Conservation (phyloP, 2,888 invertebrate genomes). For the Hirtodrosophila confusa region DNA sequence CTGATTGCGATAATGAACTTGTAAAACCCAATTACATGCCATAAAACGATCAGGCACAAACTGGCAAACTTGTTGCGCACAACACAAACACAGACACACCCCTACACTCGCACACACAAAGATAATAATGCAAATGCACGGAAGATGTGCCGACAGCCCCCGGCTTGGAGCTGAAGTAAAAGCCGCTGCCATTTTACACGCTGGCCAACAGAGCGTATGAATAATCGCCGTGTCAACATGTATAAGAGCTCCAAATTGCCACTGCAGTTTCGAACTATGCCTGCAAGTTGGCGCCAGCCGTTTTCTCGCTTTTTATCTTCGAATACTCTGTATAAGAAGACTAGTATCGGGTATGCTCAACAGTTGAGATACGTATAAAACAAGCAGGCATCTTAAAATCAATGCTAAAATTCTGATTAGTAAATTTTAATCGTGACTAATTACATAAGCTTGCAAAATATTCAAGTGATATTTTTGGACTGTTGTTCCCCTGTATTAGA, state of each 20-base stretch:
- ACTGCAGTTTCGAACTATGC: slow-evolving; percentile 16
- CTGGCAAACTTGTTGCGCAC: slow-evolving; percentile 18
- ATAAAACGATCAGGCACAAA: slow-evolving; percentile 32
- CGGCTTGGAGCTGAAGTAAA: slow-evolving; percentile 21
- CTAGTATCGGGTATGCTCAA: neutral
- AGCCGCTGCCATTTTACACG: slow-evolving; percentile 33
- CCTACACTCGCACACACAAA: neutral
- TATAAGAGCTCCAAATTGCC: slow-evolving; percentile 58
- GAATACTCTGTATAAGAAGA: slow-evolving; percentile 14
- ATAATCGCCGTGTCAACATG: slow-evolving; percentile 42
- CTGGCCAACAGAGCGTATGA: slow-evolving; percentile 67
- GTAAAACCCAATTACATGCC: slow-evolving; percentile 35
- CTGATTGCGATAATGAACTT: slow-evolving; percentile 62
- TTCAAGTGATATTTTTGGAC: too few relatives aligned
- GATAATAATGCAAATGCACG: slow-evolving; percentile 46
- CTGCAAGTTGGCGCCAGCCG: slow-evolving; percentile 17
- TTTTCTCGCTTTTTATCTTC: slow-evolving; percentile 24
- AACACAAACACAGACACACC: slow-evolving; percentile 1
- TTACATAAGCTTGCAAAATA: too few relatives aligned
- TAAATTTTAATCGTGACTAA: too few relatives aligned
- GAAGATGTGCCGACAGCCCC: slow-evolving; percentile 49
- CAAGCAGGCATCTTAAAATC: too few relatives aligned
- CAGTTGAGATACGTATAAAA: neutral
- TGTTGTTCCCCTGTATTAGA: too few relatives aligned
- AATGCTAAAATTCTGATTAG: too few relatives aligned